Base-by-base conservation (phyloP, 2,888 invertebrate genomes). In the Tinea semifulvella region DNA sequence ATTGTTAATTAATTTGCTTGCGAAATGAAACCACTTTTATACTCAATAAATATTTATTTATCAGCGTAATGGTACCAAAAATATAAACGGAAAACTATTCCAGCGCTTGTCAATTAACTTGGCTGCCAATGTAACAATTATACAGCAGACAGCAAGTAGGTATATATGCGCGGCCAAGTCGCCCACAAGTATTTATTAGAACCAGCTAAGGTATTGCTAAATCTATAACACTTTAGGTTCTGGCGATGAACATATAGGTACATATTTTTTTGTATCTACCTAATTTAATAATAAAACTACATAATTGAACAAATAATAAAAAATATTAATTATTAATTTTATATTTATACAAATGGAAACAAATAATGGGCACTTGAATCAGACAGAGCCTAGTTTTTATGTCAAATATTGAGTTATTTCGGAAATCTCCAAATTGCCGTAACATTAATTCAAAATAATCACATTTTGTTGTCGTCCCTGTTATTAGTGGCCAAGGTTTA, bases 11-110 rank as follows among this genome's bases (percentile, higher is more conserved):
- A n/a, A n/a, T n/a, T n/a, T n/a, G n/a, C n/a, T n/a, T n/a, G n/a
- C n/a, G n/a, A n/a, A n/a, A n/a, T n/a, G n/a, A n/a, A n/a, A n/a
- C n/a, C n/a, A n/a, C n/a, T 18, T 6, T 36, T 18, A 17, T 36
- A 36, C 36, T 36, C 36, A 36, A 36, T 36, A 36, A 36, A 36
- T 36, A 36, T 36, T 36, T 36, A 36, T 36, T 36, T 36, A 36
- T 18, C 36, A 36, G 36, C 36, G 18, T 36, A 36, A 36, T 36
- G 17, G 36, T 36, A 18, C 36, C 36, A 36, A 36, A 36, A 36
- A 36, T 18, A 36, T 36, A 36, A 36, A 36, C 10, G 18, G 36
- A 18, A 36, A 16, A 14, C 17, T 36, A 31, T 31, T 31, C 11
- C 31, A 11, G 7, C 14, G 13, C 13, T n/a, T n/a, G n/a, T n/a